Conservation (phyloP, 1,140 invertebrate genomes). For the Trichonephila inaurata region DNA sequence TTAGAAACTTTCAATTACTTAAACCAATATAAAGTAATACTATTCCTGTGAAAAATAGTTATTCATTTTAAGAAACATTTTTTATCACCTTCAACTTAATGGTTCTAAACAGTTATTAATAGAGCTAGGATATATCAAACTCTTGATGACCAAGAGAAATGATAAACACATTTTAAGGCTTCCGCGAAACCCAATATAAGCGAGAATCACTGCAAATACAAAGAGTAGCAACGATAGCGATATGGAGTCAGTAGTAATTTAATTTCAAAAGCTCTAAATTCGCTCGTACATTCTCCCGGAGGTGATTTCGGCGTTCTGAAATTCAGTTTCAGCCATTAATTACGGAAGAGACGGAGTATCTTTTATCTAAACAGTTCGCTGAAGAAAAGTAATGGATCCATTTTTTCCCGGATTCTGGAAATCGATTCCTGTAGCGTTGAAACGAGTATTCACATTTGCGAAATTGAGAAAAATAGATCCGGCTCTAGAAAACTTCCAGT, state of each 20-base stretch:
- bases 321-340: slow-evolving; percentile 42
- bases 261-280: slow-evolving; percentile 16
- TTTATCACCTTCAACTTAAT: neutral
- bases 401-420: slow-evolving; percentile 12
- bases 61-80: neutral
- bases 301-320: neutral
- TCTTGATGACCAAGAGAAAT: neutral
- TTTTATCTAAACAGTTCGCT: slow-evolving; percentile 17
- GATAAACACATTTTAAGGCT: neutral
- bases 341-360: slow-evolving; percentile 32
- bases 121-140: neutral
- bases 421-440: slow-evolving; percentile 24
- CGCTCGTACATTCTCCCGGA: neutral
- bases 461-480: slow-evolving; percentile 51
- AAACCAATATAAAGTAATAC: neutral
- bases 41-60: neutral
- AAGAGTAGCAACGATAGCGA: neutral
- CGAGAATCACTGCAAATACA: neutral
- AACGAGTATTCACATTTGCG: neutral
- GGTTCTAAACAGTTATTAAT: neutral
- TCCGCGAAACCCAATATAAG: neutral
- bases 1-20: too few relatives aligned
- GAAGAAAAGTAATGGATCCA: slow-evolving; percentile 46
- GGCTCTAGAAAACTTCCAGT: neutral
- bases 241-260: slow-evolving; percentile 8